These are phyloP conservation scores for Rhogogaster chlorosoma DNA, from an alignment of 2,888 invertebrate species.

Conservation along the genomic window DNA sequence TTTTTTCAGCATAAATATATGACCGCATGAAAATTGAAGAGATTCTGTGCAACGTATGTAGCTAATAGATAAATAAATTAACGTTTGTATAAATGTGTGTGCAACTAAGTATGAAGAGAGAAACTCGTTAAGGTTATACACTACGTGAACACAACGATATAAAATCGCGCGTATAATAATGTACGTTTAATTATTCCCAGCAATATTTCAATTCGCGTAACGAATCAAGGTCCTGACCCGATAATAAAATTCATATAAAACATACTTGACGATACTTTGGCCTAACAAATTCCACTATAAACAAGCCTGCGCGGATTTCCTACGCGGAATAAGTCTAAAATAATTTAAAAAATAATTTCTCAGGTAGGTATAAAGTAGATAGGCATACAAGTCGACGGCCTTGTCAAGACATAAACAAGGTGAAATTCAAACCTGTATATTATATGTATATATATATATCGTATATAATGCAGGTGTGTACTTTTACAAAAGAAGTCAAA, in stretches of 20 bases:
- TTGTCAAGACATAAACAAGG: not conserved
- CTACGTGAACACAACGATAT: not conserved
- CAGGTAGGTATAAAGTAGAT: not conserved
- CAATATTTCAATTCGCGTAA: not conserved
- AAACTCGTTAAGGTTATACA: not conserved
- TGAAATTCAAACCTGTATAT: not conserved
- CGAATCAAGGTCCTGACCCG: constrained; percentile 2
- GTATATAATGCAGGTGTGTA: too few species aligned
- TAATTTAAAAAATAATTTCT: not conserved
- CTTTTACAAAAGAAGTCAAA: not conserved
- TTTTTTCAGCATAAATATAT: not conserved
- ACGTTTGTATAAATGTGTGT: not conserved
- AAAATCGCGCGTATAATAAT: not conserved
- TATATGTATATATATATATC: not conserved
- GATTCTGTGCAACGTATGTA: not conserved
- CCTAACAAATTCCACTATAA: not conserved
- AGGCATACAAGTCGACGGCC: not conserved
- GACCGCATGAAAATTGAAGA: not conserved
- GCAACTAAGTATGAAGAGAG: not conserved
- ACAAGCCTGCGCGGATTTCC: not conserved
- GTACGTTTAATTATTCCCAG: not conserved
- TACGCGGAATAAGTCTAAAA: too few species aligned
- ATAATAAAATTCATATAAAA: not conserved
- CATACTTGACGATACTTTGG: not conserved
- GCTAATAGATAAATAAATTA: not conserved